Percentiles rank a stretch among this genome's conserved stretches.
phyloP scores from a whole-genome alignment of 2,797 vertebrate species.

The Melanotaenia pygmaea region DNA sequence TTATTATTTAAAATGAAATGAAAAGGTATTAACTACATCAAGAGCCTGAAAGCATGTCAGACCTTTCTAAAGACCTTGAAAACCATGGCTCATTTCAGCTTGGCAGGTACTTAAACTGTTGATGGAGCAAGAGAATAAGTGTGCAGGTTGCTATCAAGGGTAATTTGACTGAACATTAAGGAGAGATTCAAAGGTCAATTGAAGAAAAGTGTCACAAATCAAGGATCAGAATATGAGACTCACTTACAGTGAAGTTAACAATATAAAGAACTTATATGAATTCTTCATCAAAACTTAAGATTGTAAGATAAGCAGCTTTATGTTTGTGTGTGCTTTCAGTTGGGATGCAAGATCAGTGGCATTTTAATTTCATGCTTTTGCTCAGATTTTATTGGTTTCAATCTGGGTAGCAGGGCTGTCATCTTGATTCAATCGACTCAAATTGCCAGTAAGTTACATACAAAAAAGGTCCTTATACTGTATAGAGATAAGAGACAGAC shows the following conservation, averaged over 20 bases:
- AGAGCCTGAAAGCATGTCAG: slow-evolving; percentile 14
- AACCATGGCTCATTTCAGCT: slow-evolving; percentile 14
- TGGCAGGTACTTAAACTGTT: slow-evolving; percentile 16
- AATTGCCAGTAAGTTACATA: neutral
- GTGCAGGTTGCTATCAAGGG: slow-evolving; percentile 1
- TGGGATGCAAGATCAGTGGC: slow-evolving; percentile 15
- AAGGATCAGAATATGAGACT: neutral
- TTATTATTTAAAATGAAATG: slow-evolving; percentile 7
- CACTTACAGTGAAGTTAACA: neutral
- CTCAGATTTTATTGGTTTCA: slow-evolving; percentile 19
- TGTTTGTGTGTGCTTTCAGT: slow-evolving; percentile 5
- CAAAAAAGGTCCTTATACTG: neutral
- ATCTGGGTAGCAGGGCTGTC: slow-evolving; percentile 3
- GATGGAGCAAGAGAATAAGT: slow-evolving; percentile 15
- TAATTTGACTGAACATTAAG: slow-evolving; percentile 27
- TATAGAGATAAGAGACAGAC: neutral
- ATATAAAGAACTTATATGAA: neutral
- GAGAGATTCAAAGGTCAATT: slow-evolving; percentile 36
- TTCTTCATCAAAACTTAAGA: neutral
- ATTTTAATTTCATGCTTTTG: slow-evolving; percentile 22
- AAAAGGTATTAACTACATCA: slow-evolving; percentile 13
- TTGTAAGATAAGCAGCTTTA: neutral
- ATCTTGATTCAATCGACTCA: slow-evolving; percentile 10
- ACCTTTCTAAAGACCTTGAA: slow-evolving; percentile 6
- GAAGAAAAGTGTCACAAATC: slow-evolving; percentile 21